Evolutionary conservation across 37 sponge, comb jelly and placozoan species (phyloP).

Genomic region (Oopsacas minuta): DNA sequence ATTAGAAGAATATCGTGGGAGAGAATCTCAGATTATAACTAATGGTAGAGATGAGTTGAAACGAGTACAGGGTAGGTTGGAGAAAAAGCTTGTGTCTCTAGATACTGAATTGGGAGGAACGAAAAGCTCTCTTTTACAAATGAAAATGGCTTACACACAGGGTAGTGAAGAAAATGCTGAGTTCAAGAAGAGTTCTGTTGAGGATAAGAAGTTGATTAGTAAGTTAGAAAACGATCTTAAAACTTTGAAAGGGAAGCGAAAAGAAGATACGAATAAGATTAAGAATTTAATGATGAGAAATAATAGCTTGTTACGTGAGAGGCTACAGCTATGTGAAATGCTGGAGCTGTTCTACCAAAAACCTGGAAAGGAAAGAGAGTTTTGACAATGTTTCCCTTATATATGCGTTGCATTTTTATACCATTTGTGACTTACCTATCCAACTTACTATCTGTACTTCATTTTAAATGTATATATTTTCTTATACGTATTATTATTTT

Average conservation of each 20-base stretch:
- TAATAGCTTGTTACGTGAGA: background rate
- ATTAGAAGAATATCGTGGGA: background rate
- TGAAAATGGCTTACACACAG: background rate
- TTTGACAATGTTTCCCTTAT: background rate
- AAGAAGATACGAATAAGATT: constrained; percentile 12
- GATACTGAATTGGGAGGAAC: background rate
- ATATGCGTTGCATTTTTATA: background rate
- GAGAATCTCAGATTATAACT: background rate
- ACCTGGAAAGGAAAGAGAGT: background rate
- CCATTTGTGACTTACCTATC: background rate
- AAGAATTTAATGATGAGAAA: background rate
- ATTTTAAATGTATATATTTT: too few relatives aligned
- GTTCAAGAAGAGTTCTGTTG: background rate
- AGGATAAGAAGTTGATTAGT: background rate
- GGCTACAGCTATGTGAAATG: background rate
- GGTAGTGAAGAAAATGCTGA: background rate
- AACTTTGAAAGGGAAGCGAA: background rate
- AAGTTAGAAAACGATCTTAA: background rate
- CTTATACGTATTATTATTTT: too few relatives aligned
- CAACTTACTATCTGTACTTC: too few relatives aligned
- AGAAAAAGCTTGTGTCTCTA: background rate
- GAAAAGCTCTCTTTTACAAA: background rate
- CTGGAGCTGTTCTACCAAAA: background rate
- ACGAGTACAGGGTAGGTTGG: background rate
- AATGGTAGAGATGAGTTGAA: background rate